Evolutionary conservation across 2,888 invertebrate species (phyloP), one percentile per base, ranked within the genome.

Genomic region (Lysandra coridon): DNA sequence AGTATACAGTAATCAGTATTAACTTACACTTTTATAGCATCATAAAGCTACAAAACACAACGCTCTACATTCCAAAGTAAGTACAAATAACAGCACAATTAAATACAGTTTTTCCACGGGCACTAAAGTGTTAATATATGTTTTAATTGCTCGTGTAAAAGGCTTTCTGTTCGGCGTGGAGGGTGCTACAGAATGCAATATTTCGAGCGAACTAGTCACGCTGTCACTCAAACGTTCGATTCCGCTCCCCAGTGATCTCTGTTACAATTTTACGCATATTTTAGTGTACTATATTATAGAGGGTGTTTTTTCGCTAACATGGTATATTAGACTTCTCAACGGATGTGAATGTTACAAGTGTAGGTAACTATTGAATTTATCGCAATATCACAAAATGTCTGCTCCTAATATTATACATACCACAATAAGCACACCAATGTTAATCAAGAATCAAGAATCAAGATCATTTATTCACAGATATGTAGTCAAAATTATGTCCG

Each of bases 211-310:
- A 82, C 85, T 85, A 88, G 88, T 90, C 88, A 83, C 80, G 83
- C 86, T 88, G 91, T 89, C 91, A 89, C 85, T 90, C 90, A 88
- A 83, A 83, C 85, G 85, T 84, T 81, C 83, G 82, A 81, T 82
- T 82, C 84, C 79, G 75, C 53, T 49, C 73, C 88, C 88, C 87
- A 88, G 90, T 90, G 90, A 89, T 88, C 87, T 85, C 85, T 88
- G 88, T 88, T 85, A 88, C 88, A 88, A 88, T 89, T 85, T 85
- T 80, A 84, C 82, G 82, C 60, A 78, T 80, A 79, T 78, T 75
- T 74, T 57, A 5, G 33, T 33, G 69, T 1, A 69, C 64, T 12
- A 33, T 69, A 33, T 33, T 69, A 69, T 33, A 69, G 30, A 30
- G 33, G 5, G 1, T 69, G 33, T 33, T 37, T 6, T 69, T 69